Evolutionary conservation across 1,140 invertebrate genomes (phyloP), one percentile per base, ranked within the genome.

Genomic region (Leptestheria dahalacensis): DNA sequence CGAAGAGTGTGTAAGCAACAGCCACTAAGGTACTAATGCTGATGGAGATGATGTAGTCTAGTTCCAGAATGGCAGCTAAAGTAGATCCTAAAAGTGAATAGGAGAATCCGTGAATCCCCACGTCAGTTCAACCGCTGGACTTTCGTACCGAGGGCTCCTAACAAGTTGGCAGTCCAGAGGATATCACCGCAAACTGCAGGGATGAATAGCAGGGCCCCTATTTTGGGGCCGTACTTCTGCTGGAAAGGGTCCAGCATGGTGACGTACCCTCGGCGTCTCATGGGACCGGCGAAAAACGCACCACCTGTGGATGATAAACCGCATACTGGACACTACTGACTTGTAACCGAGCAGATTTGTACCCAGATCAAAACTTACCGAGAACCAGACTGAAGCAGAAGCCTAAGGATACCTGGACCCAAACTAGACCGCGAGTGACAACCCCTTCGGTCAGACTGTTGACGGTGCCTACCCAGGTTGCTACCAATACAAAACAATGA

Each of bases 221-320:
- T 82, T 46, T 83, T 71, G 63, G 80, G 77, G 18, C 87, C 87
- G 68, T 86, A 88, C 64, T 74, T 81, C 60, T 81, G 78, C 71
- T 85, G 83, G 69, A 90, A 86, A 1, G 86, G 87, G 71, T 90
- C 87, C 67, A 90, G 71, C 84, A 90, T 87, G 0, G 87, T 90
- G n/a, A 88, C 81, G 68, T 88, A 86, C n/a, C 85, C 84, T 63
- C 84, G 78, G 64, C 80, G 77, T 59, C 87, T 74, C 85, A 90
- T 89, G 62, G 81, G 81, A 64, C 82, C 82, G 2, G 86, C 85
- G 71, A 88, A 90, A 62, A 90, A 77, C 24, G 86, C 68, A 10
- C 85, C 86, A 61, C 85, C 86, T 84, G 69, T 20, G 67, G 70
- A 29, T 21, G 29, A 20, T 41, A 41, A n/a, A n/a, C n/a, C n/a